Evolutionary conservation across 2,113 vertebrate genomes (phyloP).

Genomic region (Chelonoidis abingdonii): DNA sequence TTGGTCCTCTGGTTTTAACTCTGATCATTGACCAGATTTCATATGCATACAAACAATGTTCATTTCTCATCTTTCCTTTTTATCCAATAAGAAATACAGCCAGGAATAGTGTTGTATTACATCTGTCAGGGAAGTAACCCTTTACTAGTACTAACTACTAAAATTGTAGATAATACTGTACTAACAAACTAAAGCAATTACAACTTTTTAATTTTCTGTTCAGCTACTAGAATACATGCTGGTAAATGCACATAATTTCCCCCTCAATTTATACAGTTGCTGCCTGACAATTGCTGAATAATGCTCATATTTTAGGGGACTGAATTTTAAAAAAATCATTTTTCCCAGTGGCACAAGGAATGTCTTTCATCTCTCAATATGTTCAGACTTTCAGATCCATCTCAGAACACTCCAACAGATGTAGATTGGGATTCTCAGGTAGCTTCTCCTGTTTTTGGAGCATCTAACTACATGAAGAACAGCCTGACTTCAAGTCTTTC

Average conservation of each 20-base stretch:
- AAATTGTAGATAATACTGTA: not conserved
- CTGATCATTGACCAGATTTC: not conserved
- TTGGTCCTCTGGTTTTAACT: not conserved
- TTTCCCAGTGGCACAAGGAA: not conserved
- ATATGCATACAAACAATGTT: not conserved
- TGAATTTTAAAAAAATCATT: accelerated
- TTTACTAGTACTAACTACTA: not conserved
- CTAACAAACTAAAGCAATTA: not conserved
- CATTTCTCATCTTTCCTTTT: not conserved
- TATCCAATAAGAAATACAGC: not conserved
- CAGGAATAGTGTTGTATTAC: not conserved
- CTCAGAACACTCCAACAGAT: slow-evolving; percentile 61
- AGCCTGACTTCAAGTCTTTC: slow-evolving; percentile 74
- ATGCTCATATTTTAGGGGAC: not conserved
- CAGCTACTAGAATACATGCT: not conserved
- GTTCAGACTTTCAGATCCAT: slow-evolving; percentile 79
- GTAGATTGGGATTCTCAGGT: slow-evolving; percentile 68
- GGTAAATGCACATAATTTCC: not conserved
- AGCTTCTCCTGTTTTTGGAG: slow-evolving; percentile 83
- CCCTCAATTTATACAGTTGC: not conserved
- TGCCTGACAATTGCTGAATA: not conserved
- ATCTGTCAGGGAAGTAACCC: not conserved
- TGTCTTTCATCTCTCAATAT: slow-evolving; percentile 41
- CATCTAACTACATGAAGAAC: slow-evolving; percentile 68
- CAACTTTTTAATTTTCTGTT: not conserved